Evolutionary conservation across 1,140 invertebrate species (phyloP).

Genomic region (Megathymus violae): DNA sequence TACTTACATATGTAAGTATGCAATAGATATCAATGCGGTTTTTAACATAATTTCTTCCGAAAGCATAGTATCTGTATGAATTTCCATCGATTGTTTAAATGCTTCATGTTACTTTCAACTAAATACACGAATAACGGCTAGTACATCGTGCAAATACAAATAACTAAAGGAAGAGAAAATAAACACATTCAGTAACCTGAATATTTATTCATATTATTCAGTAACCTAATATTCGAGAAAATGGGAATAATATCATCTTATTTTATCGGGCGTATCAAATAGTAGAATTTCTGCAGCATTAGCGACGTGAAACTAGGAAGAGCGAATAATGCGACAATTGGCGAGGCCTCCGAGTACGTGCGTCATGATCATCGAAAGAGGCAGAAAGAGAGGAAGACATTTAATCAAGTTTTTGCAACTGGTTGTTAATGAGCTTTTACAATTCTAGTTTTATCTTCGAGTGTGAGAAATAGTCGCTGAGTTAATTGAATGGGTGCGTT

Average conservation of each 20-base stretch:
- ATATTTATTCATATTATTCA: no score
- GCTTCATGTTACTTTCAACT: no score
- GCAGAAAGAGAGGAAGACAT: background rate
- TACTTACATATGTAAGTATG: no score
- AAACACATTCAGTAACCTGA: no score
- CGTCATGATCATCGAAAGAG: background rate
- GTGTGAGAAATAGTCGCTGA: constrained; percentile 14
- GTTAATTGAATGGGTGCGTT: background rate
- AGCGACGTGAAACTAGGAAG: constrained; percentile 22
- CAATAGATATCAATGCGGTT: no score
- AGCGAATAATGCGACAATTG: constrained; percentile 25
- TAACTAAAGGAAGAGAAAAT: no score
- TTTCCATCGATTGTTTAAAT: no score
- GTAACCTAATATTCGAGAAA: constrained; percentile 11
- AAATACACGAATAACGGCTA: no score
- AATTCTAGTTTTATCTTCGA: constrained; percentile 21
- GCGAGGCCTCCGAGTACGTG: constrained; percentile 11
- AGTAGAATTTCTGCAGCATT: constrained; percentile 9
- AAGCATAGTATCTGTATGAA: no score
- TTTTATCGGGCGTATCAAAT: constrained; percentile 3
- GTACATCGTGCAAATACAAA: no score
- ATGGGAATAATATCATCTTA: background rate
- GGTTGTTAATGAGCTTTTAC: constrained; percentile 21
- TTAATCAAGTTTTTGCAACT: constrained; percentile 20
- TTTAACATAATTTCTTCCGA: no score